These are phyloP conservation scores for Bos javanicus DNA, from an alignment of 2,113 vertebrate genomes.

Conservation along the genomic window DNA sequence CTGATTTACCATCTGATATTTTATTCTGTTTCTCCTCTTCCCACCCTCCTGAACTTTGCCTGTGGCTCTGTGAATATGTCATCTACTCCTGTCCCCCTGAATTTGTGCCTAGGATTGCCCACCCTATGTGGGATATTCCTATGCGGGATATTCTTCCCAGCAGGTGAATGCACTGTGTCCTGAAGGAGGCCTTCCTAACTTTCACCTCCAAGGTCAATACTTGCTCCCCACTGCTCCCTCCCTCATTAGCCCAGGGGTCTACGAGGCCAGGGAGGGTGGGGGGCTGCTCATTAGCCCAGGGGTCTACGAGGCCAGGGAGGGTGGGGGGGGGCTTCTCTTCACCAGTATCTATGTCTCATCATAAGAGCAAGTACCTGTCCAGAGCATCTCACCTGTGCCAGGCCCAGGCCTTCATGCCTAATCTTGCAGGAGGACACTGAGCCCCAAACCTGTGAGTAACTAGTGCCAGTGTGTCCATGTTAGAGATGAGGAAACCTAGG, in stretches of 20 bases:
- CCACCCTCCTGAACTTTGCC: too few species aligned
- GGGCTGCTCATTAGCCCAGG: not conserved
- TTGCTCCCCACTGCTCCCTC: accelerated
- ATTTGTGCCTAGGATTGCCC: not conserved
- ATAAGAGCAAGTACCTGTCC: not conserved
- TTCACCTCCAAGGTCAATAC: not conserved
- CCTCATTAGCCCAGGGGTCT: not conserved
- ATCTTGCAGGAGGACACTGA: not conserved
- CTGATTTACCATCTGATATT: not conserved
- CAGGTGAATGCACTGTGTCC: not conserved
- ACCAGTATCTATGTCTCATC: not conserved
- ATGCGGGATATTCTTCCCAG: not conserved
- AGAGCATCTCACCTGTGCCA: not conserved
- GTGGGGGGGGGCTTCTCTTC: not conserved
- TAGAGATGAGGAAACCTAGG: too few species aligned
- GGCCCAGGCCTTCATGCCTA: accelerated
- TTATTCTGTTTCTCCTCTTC: not conserved
- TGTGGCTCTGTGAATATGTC: not conserved
- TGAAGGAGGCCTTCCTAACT: not conserved
- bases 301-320: not conserved
- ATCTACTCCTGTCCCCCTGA: not conserved
- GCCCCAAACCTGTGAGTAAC: not conserved
- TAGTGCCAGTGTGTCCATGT: not conserved
- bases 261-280: not conserved
- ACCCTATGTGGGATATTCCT: too few species aligned